These are phyloP conservation scores for Tarsius wallacei DNA, from an alignment of 2,797 vertebrate genomes.

Conservation along the genomic window DNA sequence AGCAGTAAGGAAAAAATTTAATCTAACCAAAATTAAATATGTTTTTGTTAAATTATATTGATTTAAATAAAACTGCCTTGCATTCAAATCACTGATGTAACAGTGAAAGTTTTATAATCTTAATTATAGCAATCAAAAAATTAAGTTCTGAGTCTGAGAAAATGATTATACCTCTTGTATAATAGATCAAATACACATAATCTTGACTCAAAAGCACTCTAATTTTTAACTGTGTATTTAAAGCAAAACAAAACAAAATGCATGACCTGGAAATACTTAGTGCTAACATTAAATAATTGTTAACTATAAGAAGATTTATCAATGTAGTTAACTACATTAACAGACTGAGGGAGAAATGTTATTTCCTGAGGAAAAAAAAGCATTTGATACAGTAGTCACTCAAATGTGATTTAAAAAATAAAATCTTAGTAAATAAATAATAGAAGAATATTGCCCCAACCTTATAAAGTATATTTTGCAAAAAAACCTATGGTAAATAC, in stretches of 20 bases:
- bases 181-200: slow-evolving; percentile 23
- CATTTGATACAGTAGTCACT: slow-evolving; percentile 5
- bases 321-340: slow-evolving; percentile 43
- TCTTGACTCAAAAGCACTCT: slow-evolving; percentile 62
- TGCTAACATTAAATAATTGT: slow-evolving; percentile 32
- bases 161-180: slow-evolving; percentile 65
- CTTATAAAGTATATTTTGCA: slow-evolving; percentile 39
- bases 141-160: slow-evolving; percentile 66
- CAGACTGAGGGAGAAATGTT: neutral
- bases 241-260: slow-evolving; percentile 55
- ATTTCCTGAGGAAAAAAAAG: slow-evolving; percentile 10
- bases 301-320: slow-evolving; percentile 37
- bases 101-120: slow-evolving; percentile 52
- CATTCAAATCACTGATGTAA: slow-evolving; percentile 62
- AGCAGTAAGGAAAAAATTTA: slow-evolving; percentile 50
- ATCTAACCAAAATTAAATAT: slow-evolving; percentile 63
- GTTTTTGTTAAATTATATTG: slow-evolving; percentile 67
- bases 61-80: slow-evolving; percentile 76
- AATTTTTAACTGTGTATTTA: slow-evolving; percentile 58
- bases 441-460: neutral
- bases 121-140: slow-evolving; percentile 77
- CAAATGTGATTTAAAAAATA: slow-evolving; percentile 39
- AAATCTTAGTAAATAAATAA: slow-evolving; percentile 58
- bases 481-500: neutral
- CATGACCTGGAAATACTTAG: neutral